Evolutionary conservation across 1,140 invertebrate species (phyloP), one percentile per base, ranked within the genome.

Genomic region (Brachionus asplanchnoidis): DNA sequence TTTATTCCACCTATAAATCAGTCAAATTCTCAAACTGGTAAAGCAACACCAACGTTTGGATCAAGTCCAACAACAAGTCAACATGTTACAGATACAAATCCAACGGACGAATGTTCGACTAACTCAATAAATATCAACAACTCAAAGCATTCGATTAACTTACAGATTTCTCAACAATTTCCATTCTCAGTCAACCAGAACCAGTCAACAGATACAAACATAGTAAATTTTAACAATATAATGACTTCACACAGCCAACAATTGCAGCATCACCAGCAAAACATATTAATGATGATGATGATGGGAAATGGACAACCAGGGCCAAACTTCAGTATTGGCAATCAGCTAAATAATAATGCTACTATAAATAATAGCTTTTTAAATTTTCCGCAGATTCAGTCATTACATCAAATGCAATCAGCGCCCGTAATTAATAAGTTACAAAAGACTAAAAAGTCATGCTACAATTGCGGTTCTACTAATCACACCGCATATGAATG

Each of bases 241-340:
- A 80, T 80, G 77, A 36, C 46, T 40, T 80, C 44, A 3, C 32
- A 20, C 0, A 65, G 20, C 8, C 79, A 42, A 68, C 79, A 82
- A 68, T 14, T 82, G 26, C 79, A 77, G 42, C 70, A 46, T 20
- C 73, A 75, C 28, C 73, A 77, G 11, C 73, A 77, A 50, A 82
- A 65, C 44, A 8, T 82, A 2, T 65, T 82, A 11, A 82, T 82
- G 79, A 82, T 82, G 79, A 82, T 82, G 79, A 82, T 82, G 79
- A 14, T 60, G 9, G 79, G 79, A 42, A 82, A 82, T 82, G 23
- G 42, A 17, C 32, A 75, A 17, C 32, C 17, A 40, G 73, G 42
- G 26, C 20, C 40, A 12, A 44, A 46, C 8, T 50, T 50, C 20
- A 77, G 53, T 77, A 23, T 60, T 23, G 73, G 73, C 6, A 73